These are phyloP conservation scores for Hemitrygon akajei DNA, from an alignment of 2,797 vertebrate species.

Conservation along the genomic window DNA sequence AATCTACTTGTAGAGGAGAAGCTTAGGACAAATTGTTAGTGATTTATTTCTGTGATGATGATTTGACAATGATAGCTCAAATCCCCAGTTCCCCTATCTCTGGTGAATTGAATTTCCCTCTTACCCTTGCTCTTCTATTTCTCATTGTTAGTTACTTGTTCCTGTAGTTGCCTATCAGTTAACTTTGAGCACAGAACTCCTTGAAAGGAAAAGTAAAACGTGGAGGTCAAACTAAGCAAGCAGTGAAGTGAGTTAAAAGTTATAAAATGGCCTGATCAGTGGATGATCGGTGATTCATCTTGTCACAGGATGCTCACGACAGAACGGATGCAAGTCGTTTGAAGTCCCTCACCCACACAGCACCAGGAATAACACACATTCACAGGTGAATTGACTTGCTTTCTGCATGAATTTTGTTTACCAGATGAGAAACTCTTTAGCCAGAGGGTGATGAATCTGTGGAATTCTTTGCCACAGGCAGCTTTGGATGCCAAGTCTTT, in stretches of 20 bases:
- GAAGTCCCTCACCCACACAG: background rate
- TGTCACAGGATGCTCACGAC: no score
- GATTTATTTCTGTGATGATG: background rate
- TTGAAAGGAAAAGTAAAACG: background rate
- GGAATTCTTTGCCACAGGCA: no score
- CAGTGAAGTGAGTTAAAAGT: background rate
- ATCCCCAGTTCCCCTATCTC: no score
- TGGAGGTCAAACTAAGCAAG: background rate
- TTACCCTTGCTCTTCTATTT: background rate
- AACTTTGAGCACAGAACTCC: background rate
- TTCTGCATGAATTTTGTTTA: background rate
- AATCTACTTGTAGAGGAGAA: no score
- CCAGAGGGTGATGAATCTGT: no score
- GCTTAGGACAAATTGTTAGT: background rate
- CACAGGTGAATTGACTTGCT: slow-evolving; percentile 9
- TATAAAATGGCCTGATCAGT: background rate
- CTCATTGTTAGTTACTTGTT: background rate
- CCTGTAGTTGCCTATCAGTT: background rate
- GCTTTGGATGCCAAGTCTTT: no score
- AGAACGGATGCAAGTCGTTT: background rate
- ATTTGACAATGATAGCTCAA: background rate
- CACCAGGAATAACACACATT: background rate
- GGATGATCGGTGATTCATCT: background rate
- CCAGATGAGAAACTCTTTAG: background rate
- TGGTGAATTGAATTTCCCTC: background rate